Evolutionary conservation across 2,888 invertebrate genomes (phyloP), one percentile per base, ranked within the genome.

Genomic region (Hedya salicella): DNA sequence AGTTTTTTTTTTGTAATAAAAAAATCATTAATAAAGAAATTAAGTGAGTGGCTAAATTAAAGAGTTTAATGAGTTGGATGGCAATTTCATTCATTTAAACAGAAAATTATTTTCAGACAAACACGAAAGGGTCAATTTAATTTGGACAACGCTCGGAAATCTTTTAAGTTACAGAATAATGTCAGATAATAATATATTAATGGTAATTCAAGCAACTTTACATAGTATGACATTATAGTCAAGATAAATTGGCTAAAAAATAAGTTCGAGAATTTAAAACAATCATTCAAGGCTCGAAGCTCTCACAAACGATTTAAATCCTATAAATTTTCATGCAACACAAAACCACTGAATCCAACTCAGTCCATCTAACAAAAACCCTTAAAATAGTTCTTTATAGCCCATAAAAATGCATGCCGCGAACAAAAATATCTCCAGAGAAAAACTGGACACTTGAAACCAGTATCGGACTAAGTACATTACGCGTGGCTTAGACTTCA

Each of bases 391-490:
- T 52, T 59, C 30, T 61, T 54, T 66, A 66, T 54, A 21, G 61
- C 36, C 60, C 48, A 61, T 66, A 66, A 61, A 66, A 66, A 66
- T 66, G 61, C 66, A 61, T 42, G 25, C 52, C 25, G 21, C 39
- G 65, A 36, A 68, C 59, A 48, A 62, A 66, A 68, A 66, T 68
- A 62, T 66, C 66, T 49, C 21, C 40, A 36, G 48, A 49, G 62
- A 66, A 69, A 62, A 68, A 63, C 40, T 62, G 54, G 60, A 63
- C 67, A 56, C 40, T 61, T 66, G 50, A 73, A 73, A 76, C 75
- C 74, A 71, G 77, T 76, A 67, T 70, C 68, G 60, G 11, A 46
- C 56, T 61, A 62, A 74, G 76, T 77, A 77, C 74, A 70, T 75
- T 76, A 76, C 76, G 77, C 77, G 76, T 76, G 76, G 72, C 75